A percentile compares a stretch with the other conserved stretches of the same genome.
Evolutionary conservation across 2,888 invertebrate genomes (phyloP).

Genomic region (Portevinia maculata): DNA sequence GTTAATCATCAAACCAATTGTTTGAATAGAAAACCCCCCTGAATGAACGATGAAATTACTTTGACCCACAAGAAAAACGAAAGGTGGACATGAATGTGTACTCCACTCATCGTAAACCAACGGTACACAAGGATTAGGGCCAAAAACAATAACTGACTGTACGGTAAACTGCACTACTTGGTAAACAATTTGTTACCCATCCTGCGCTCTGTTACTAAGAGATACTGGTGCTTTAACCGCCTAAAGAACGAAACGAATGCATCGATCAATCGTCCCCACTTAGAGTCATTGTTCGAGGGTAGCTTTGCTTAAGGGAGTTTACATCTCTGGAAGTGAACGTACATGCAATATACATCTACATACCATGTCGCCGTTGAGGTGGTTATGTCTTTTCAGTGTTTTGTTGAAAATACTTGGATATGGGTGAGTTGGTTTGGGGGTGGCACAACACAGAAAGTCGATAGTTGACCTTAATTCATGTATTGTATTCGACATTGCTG

Average conservation of each 20-base stretch:
- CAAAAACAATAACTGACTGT: conserved; percentile 22
- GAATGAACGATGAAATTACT: conserved; percentile 53
- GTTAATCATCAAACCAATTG: conserved; percentile 56
- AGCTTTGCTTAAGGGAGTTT: conserved; percentile 24
- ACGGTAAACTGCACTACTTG: conserved; percentile 16
- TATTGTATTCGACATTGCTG: conserved; percentile 43
- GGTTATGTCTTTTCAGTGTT: conserved; percentile 23
- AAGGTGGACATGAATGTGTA: not conserved
- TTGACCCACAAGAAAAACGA: conserved; percentile 37
- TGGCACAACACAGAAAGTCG: conserved; percentile 42
- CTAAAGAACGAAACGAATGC: conserved; percentile 49
- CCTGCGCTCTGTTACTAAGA: conserved; percentile 11
- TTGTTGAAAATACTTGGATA: not conserved
- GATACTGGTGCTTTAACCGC: conserved; percentile 18
- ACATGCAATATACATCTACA: conserved; percentile 49
- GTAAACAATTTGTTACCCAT: conserved; percentile 29
- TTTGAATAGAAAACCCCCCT: conserved; percentile 22
- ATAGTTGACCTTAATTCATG: conserved; percentile 68
- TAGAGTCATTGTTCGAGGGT: conserved; percentile 11
- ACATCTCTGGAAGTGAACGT: conserved; percentile 35
- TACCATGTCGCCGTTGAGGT: conserved; percentile 19
- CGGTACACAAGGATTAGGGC: conserved; percentile 56
- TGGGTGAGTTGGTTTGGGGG: not conserved
- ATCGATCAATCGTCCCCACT: conserved; percentile 56
- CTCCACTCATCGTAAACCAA: conserved; percentile 26